A percentile compares a stretch with the other conserved stretches of the same genome.
phyloP scores from a whole-genome alignment of 2,888 invertebrate species.

The Myathropa florea region DNA sequence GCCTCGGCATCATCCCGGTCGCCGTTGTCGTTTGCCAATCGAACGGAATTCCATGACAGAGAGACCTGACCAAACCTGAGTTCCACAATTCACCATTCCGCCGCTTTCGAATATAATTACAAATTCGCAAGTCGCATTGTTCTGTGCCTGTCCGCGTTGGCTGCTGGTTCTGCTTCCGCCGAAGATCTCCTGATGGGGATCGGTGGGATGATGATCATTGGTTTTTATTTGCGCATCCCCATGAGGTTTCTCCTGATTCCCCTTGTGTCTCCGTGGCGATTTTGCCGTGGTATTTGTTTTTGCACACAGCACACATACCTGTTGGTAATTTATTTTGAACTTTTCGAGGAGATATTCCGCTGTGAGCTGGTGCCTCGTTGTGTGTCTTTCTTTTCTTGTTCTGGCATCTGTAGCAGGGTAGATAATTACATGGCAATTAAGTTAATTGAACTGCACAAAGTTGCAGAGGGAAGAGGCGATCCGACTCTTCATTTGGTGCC shows the following conservation, averaged over 20 bases:
- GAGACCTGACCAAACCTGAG: conserved; percentile 37
- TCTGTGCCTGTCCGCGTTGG: conserved; percentile 22
- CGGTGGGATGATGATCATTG: conserved; percentile 47
- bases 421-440: conserved; percentile 80
- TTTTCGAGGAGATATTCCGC: conserved; percentile 52
- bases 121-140: conserved; percentile 57
- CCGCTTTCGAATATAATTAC: conserved; percentile 68
- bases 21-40: background rate
- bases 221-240: conserved; percentile 40
- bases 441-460: conserved; percentile 78
- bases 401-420: conserved; percentile 63
- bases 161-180: conserved; percentile 52
- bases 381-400: conserved; percentile 9
- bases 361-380: background rate
- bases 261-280: conserved; percentile 24
- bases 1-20: background rate
- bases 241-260: conserved; percentile 55
- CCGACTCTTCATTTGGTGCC: conserved; percentile 6
- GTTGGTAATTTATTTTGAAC: conserved; percentile 61
- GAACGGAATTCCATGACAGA: conserved; percentile 51
- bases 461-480: conserved; percentile 26
- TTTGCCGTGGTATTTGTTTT: conserved; percentile 34
- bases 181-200: conserved; percentile 48
- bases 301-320: conserved; percentile 47
- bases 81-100: conserved; percentile 61